Evolutionary conservation across 2,888 invertebrate genomes (phyloP).

Genomic region (Drosophila rubida): DNA sequence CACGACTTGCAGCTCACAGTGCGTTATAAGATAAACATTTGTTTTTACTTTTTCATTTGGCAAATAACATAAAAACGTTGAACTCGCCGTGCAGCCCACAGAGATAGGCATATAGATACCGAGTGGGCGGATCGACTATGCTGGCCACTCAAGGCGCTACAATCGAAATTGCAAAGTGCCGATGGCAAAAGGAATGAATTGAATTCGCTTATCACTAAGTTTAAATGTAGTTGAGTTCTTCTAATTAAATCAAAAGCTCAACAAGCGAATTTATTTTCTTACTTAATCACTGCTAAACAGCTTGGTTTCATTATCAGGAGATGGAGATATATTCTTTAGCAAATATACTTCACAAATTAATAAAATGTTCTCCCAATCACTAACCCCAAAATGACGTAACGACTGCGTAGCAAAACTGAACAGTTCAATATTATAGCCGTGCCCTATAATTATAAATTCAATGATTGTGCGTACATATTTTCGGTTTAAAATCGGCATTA

Average conservation of each 20-base stretch:
- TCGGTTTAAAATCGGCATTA: background rate
- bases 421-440: background rate
- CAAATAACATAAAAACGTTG: slow-evolving; percentile 77
- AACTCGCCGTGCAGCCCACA: slow-evolving; percentile 46
- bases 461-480: background rate
- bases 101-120: slow-evolving; percentile 24
- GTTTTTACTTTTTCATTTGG: slow-evolving; percentile 79
- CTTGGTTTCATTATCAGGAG: too few species aligned
- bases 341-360: too few species aligned
- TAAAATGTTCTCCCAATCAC: too few species aligned
- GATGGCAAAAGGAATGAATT: too few species aligned
- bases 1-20: slow-evolving; percentile 36
- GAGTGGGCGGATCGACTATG: slow-evolving; percentile 15
- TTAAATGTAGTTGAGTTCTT: too few species aligned
- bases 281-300: too few species aligned
- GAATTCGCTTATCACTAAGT: too few species aligned
- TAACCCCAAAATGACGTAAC: too few species aligned
- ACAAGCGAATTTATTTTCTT: too few species aligned
- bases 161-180: background rate
- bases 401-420: background rate
- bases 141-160: slow-evolving; percentile 17
- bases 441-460: background rate
- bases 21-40: slow-evolving; percentile 77
- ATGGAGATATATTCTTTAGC: background rate
- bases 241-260: too few species aligned